Conservation (phyloP, 2,888 invertebrate genomes). For the Caenorhabditis sp. region DNA sequence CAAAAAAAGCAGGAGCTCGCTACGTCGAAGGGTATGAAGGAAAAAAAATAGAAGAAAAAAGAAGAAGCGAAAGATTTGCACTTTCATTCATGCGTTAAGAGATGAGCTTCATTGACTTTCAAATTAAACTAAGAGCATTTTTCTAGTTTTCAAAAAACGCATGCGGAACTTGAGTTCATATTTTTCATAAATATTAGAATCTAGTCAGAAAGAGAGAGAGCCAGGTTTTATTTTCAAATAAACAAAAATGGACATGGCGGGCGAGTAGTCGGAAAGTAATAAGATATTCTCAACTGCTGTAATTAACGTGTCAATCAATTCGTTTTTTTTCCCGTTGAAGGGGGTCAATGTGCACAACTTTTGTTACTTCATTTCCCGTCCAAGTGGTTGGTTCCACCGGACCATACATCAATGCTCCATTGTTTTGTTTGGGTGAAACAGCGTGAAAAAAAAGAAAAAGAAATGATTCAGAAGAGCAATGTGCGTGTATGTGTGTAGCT, state of each 20-base stretch:
- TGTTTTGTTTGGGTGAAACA: neutral
- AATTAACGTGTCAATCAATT: conserved; percentile 1
- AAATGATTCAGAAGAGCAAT: conserved; percentile 15
- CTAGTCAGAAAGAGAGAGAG: too few relatives aligned
- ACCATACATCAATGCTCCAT: too few relatives aligned
- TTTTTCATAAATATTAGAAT: too few relatives aligned
- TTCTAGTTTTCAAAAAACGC: too few relatives aligned
- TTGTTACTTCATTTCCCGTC: too few relatives aligned
- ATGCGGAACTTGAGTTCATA: too few relatives aligned
- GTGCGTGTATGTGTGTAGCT: conserved; percentile 11
- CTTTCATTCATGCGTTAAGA: neutral
- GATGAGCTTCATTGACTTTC: neutral
- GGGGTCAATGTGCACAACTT: too few relatives aligned
- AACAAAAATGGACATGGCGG: too few relatives aligned
- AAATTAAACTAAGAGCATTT: neutral
- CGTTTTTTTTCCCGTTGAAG: too few relatives aligned
- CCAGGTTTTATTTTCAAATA: too few relatives aligned
- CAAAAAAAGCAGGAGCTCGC: neutral
- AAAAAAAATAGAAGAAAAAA: neutral
- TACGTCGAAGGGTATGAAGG: neutral
- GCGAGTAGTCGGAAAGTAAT: neutral
- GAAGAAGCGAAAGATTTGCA: conserved; percentile 8
- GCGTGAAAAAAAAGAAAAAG: conserved; percentile 9
- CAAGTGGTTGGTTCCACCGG: too few relatives aligned
- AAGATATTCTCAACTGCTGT: neutral